Percentiles rank a stretch among this genome's conserved stretches.
These are phyloP conservation scores for Thymelicus lineola DNA, from an alignment of 2,888 invertebrate genomes.

Conservation along the genomic window DNA sequence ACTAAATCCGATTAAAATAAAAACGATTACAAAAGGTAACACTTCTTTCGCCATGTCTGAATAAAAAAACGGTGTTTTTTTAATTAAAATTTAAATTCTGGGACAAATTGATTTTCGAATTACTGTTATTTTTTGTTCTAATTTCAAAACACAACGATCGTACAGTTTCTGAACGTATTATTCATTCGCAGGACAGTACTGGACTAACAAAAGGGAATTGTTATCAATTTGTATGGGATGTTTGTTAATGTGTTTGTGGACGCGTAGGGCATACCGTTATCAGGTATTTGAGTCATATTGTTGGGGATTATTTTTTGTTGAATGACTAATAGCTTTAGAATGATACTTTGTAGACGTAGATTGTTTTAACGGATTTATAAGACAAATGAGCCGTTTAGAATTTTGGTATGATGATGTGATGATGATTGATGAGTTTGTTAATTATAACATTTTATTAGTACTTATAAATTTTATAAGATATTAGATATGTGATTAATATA, in stretches of 20 bases:
- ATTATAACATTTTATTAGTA: too few relatives aligned
- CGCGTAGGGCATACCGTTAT: conserved; percentile 77
- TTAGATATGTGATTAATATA: too few relatives aligned
- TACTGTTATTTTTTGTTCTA: conserved; percentile 1
- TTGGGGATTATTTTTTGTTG: conserved; percentile 30
- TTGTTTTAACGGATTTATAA: not conserved
- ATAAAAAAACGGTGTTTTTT: not conserved
- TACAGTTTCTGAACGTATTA: conserved; percentile 56
- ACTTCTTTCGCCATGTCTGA: conserved; percentile 50
- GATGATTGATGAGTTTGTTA: too few relatives aligned
- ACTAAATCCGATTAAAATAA: conserved; percentile 50
- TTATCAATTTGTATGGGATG: conserved; percentile 81
- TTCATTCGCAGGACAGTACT: conserved; percentile 61
- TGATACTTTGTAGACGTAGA: conserved; percentile 15
- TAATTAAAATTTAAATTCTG: conserved; percentile 35
- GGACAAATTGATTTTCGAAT: not conserved
- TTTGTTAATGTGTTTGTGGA: conserved; percentile 68
- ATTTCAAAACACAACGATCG: conserved; percentile 27
- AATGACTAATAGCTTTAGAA: conserved; percentile 29
- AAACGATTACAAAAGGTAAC: conserved; percentile 49
- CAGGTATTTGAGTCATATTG: conserved; percentile 48
- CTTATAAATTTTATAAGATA: too few relatives aligned
- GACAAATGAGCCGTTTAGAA: not conserved
- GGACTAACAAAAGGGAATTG: conserved; percentile 78
- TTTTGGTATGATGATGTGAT: too few relatives aligned